phyloP scores from a whole-genome alignment of 1,140 invertebrate species.

The Eufriesea mexicana region DNA sequence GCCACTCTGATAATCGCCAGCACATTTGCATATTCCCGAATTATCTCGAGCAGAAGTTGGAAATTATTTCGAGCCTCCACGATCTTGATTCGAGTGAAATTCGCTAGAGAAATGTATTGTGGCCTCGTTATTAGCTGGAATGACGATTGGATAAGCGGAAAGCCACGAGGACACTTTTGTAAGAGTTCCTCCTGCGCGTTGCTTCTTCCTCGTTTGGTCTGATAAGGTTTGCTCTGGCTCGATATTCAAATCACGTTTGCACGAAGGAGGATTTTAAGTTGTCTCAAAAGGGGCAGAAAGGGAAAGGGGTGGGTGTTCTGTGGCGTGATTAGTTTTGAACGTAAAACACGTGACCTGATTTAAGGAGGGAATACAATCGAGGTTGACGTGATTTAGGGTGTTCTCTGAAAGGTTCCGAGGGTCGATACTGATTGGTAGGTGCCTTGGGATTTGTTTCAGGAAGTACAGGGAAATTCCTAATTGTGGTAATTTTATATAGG shows the following conservation, averaged over 20 bases:
- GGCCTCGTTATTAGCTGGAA: background rate
- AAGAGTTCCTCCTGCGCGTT: background rate
- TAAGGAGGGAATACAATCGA: background rate
- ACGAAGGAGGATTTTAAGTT: background rate
- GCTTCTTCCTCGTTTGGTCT: background rate
- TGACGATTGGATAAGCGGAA: constrained; percentile 16
- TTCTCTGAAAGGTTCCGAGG: background rate
- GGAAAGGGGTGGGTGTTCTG: background rate
- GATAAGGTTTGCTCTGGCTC: background rate
- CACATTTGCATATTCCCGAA: background rate
- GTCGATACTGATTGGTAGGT: background rate
- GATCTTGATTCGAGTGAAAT: background rate
- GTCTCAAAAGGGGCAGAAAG: background rate
- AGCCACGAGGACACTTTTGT: constrained; percentile 5
- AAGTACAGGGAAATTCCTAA: background rate
- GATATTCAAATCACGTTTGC: constrained; percentile 4
- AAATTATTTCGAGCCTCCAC: background rate
- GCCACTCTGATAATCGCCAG: too few species aligned
- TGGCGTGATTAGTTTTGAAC: background rate
- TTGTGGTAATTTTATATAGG: background rate
- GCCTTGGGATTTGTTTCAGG: background rate
- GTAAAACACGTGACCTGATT: background rate
- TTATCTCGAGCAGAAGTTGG: background rate
- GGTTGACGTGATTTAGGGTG: background rate
- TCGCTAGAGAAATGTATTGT: background rate